Evolutionary conservation across 2,113 vertebrate genomes (phyloP), one percentile per base, ranked within the genome.

Genomic region (Scatophagus argus): DNA sequence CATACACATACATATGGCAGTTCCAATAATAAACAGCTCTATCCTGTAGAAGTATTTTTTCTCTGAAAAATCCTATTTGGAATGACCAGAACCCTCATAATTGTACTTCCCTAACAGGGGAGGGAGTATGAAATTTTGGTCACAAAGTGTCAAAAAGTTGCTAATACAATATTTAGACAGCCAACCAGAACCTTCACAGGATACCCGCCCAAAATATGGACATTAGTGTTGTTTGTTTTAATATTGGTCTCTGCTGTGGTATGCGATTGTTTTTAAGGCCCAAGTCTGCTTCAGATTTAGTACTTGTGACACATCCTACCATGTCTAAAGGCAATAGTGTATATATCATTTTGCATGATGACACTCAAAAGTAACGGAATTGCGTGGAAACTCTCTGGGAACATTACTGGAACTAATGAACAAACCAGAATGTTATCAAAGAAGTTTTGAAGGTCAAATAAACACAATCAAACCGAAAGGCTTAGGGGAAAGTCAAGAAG

Each of bases 1-100:
- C 56, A n/a, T 47, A 49, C 27, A 52, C 60, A 14, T 46, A 78
- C 68, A 67, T 62, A 61, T 39, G 46, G n/a, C n/a, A n/a, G 16
- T 73, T 39, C 62, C 41, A 62, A 73, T 81, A n/a, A n/a, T n/a
- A n/a, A n/a, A n/a, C 52, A 66, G 69, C 31, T 31, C 31, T 63
- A 47, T 62, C 14, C 46, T 62, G 32, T 8, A n/a, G 63, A 43
- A n/a, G n/a, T n/a, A n/a, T n/a, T 41, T 41, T 41, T 41, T 9
- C 47, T 25, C 23, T 51, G 1, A 25, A 25, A 51, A 5, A 3
- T 49, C 9, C n/a, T 23, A 13, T 25, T 25, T 51, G 47, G 23
- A 51, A 23, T 49, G 59, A 16, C 38, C 13, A 61, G 3, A 23
- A 8, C 7, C n/a, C n/a, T n/a, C n/a, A 23, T 6, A 23, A 16